phyloP scores from a whole-genome alignment of 2,888 invertebrate genomes.

The Pachycephus smyrnensis region DNA sequence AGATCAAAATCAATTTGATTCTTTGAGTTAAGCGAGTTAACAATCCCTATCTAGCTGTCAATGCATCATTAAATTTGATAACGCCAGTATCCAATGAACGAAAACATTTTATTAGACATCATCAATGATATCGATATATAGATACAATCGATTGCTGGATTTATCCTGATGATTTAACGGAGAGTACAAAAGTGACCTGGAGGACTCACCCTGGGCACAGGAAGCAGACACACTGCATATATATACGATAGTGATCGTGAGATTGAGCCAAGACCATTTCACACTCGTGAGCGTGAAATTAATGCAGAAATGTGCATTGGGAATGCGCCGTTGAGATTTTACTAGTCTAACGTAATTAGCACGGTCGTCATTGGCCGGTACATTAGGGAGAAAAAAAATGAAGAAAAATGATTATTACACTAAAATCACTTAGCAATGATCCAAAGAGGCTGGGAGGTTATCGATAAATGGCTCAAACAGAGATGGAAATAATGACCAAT shows the following conservation, averaged over 20 bases:
- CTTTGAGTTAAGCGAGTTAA: too few relatives aligned
- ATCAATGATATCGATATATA: too few relatives aligned
- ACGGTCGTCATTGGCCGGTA: not conserved
- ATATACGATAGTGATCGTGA: slow-evolving; percentile 20
- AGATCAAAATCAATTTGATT: too few relatives aligned
- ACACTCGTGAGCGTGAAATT: slow-evolving; percentile 36
- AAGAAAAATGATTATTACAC: not conserved
- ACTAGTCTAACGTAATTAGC: not conserved
- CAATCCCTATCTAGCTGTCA: too few relatives aligned
- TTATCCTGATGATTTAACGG: too few relatives aligned
- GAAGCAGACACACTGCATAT: not conserved
- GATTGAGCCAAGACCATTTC: slow-evolving; percentile 33
- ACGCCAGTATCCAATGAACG: too few relatives aligned
- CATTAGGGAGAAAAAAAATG: not conserved
- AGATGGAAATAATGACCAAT: not conserved
- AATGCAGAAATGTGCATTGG: slow-evolving; percentile 31
- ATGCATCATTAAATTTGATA: too few relatives aligned
- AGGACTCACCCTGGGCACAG: not conserved
- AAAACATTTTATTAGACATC: too few relatives aligned
- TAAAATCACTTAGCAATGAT: not conserved
- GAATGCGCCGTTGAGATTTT: slow-evolving; percentile 15
- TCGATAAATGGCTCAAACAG: not conserved
- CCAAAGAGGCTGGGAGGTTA: not conserved
- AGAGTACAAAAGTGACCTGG: not conserved
- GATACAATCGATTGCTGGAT: too few relatives aligned